These are phyloP conservation scores for Nycteola revayana DNA, from an alignment of 2,888 invertebrate genomes.

Conservation along the genomic window DNA sequence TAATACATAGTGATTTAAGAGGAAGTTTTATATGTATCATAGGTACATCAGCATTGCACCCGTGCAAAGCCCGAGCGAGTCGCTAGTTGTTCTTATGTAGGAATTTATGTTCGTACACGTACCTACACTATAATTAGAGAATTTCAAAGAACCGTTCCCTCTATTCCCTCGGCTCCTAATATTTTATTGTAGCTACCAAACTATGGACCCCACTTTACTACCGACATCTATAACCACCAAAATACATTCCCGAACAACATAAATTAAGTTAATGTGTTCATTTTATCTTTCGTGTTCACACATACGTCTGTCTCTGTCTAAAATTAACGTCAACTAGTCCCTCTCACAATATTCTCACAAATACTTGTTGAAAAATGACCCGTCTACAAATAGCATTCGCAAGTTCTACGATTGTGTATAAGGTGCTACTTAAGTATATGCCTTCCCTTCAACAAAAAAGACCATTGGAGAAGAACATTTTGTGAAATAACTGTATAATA, in stretches of 20 bases:
- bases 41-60: no score
- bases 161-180: conserved; percentile 13
- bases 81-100: no score
- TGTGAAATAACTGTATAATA: no score
- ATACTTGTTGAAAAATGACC: conserved; percentile 59
- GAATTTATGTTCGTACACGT: no score
- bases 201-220: conserved; percentile 7
- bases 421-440: no score
- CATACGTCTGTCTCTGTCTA: conserved; percentile 54
- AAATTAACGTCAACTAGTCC: conserved; percentile 59
- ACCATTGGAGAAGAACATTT: no score
- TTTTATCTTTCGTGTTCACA: conserved; percentile 47
- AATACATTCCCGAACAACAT: conserved; percentile 48
- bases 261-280: conserved; percentile 60
- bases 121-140: conserved; percentile 10
- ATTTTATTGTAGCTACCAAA: conserved; percentile 23
- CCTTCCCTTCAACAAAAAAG: no score
- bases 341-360: conserved; percentile 43
- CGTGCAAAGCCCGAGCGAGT: no score
- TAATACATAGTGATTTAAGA: no score
- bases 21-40: no score
- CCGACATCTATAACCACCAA: conserved; percentile 26
- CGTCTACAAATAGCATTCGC: conserved; percentile 23
- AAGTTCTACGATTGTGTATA: conserved; percentile 33
- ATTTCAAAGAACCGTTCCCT: conserved; percentile 21